These are phyloP conservation scores for Chitala chitala DNA, from an alignment of 2,113 vertebrate genomes.

Conservation along the genomic window DNA sequence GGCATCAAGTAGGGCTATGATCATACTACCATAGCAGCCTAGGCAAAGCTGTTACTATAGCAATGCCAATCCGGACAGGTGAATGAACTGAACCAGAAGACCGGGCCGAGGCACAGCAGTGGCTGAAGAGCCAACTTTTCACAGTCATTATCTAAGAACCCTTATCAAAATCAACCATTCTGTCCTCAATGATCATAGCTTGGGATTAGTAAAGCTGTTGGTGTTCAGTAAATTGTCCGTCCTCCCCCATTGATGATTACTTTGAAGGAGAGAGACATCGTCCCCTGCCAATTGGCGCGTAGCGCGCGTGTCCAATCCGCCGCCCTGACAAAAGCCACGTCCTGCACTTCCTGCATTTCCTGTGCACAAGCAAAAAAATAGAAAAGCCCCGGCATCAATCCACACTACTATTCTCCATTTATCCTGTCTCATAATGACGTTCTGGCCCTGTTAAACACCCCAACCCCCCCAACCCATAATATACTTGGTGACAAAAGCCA, in stretches of 20 bases:
- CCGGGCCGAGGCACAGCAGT: no score
- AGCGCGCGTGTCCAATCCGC: not conserved
- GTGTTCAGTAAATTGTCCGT: not conserved
- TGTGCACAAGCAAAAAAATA: not conserved
- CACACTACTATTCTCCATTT: conserved; percentile 16
- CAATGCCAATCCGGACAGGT: no score
- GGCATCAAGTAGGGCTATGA: not conserved
- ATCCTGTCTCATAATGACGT: not conserved
- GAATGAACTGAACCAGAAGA: no score
- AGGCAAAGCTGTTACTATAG: no score
- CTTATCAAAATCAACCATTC: not conserved
- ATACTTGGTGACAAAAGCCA: not conserved
- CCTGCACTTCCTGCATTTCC: not conserved
- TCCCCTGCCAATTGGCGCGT: conserved; percentile 38
- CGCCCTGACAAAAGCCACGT: conserved; percentile 6
- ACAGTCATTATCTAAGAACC: no score
- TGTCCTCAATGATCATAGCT: not conserved
- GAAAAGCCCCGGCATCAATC: conserved; percentile 21
- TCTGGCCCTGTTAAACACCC: not conserved
- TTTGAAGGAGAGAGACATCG: conserved; percentile 36
- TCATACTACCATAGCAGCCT: not conserved
- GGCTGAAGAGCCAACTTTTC: no score
- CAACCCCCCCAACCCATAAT: not conserved
- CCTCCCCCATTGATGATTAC: no score
- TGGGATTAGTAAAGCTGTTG: no score